Conservation (phyloP, 2,797 vertebrate species). For the Leuciscus waleckii region DNA sequence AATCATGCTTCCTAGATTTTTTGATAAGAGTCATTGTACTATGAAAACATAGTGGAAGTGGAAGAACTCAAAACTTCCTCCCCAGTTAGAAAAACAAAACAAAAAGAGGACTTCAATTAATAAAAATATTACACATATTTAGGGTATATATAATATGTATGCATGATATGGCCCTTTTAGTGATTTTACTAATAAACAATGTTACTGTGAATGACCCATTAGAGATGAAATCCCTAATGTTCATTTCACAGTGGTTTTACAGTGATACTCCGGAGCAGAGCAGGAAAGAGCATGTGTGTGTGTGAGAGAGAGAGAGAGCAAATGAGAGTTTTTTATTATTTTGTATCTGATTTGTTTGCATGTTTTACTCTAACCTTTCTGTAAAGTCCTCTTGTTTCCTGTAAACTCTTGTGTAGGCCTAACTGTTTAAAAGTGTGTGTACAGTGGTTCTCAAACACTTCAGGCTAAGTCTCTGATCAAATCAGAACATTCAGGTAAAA, state of each 20-base stretch:
- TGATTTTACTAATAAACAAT: not conserved
- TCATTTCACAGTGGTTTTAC: not conserved
- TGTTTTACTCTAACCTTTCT: not conserved
- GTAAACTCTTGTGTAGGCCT: not conserved
- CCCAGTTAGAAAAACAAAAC: not conserved
- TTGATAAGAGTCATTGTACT: not conserved
- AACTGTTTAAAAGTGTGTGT: not conserved
- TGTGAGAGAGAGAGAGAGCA: not conserved
- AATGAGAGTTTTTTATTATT: not conserved
- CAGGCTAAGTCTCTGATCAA: not conserved
- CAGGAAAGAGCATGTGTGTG: not conserved
- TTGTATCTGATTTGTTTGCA: not conserved
- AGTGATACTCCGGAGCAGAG: slow-evolving; percentile 29
- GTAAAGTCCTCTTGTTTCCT: not conserved
- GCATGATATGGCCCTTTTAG: too few species aligned
- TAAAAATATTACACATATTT: too few species aligned
- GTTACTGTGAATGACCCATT: not conserved
- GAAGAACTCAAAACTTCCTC: slow-evolving; percentile 4
- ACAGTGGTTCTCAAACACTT: slow-evolving; percentile 5
- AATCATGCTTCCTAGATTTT: slow-evolving; percentile 1
- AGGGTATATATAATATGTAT: too few species aligned
- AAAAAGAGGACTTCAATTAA: not conserved
- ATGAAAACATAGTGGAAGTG: not conserved
- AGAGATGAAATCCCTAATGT: not conserved
- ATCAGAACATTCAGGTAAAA: not conserved